Percentiles rank a stretch among this genome's conserved stretches.
Conservation (phyloP, 2,888 invertebrate genomes). For the Eumacrocentrus americanus region DNA sequence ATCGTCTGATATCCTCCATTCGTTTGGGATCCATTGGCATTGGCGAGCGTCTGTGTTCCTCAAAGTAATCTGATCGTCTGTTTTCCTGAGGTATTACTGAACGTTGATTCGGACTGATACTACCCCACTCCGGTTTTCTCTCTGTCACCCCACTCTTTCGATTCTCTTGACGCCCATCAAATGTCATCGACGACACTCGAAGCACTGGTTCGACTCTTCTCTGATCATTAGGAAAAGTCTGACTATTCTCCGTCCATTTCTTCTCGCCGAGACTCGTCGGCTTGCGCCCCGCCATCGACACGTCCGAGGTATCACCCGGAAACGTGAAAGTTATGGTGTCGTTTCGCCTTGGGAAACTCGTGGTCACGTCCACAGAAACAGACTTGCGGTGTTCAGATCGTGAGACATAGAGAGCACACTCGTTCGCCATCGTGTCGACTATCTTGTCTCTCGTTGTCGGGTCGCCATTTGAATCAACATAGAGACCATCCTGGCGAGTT, state of each 20-base stretch:
- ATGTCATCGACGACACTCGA: slow-evolving; percentile 54
- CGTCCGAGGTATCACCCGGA: slow-evolving; percentile 49
- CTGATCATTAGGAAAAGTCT: slow-evolving; percentile 49
- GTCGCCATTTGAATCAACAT: slow-evolving; percentile 53
- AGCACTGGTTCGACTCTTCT: slow-evolving; percentile 48
- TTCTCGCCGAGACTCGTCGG: slow-evolving; percentile 41
- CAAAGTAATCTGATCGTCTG: slow-evolving; percentile 57
- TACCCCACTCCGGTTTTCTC: slow-evolving; percentile 54
- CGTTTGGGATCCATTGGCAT: slow-evolving; percentile 55
- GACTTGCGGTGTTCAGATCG: slow-evolving; percentile 56
- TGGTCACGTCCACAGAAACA: slow-evolving; percentile 53
- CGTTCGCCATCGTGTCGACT: slow-evolving; percentile 42
- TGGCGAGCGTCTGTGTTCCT: slow-evolving; percentile 56
- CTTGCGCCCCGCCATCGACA: slow-evolving; percentile 43
- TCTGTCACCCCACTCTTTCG: slow-evolving; percentile 48
- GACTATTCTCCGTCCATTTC: slow-evolving; percentile 45
- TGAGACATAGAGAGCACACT: slow-evolving; percentile 51
- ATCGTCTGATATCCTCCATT: slow-evolving; percentile 54
- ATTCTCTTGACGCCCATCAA: slow-evolving; percentile 51
- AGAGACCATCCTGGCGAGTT: slow-evolving; percentile 57
- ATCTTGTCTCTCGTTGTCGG: slow-evolving; percentile 46
- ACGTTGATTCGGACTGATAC: slow-evolving; percentile 55
- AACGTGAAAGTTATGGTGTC: slow-evolving; percentile 57
- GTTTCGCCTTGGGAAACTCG: slow-evolving; percentile 52
- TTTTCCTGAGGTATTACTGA: slow-evolving; percentile 49